Base-by-base conservation (phyloP, 2,888 invertebrate species). In the Cyclophora punctaria region DNA sequence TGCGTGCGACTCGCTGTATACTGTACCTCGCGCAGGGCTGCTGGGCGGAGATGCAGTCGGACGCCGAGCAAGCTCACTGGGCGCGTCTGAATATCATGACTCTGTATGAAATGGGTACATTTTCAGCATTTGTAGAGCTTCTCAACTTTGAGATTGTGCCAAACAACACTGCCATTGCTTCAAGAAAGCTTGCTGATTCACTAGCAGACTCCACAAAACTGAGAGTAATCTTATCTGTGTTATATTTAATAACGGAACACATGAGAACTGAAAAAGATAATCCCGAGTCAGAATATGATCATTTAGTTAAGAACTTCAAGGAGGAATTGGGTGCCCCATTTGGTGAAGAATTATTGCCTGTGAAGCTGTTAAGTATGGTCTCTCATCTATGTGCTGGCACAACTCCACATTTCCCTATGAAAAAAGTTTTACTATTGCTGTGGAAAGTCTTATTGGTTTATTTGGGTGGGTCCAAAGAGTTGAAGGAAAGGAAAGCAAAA, bases 321-420 rank as follows among this genome's bases (percentile, higher is more conserved):
- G 90, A 91, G 66, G 92, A 92, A 74, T 81, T 92, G 40, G 89
- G 90, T 55, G 78, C 80, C 60, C 88, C 83, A 2, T 82, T 83
- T 75, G 92, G 93, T 35, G 97, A 98, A 67, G 98, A 98, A 75
- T 80, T 97, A 52, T 80, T 98, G 35, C 93, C 96, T 41, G 93
- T 98, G 3, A 96, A 97, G 71, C 89, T 99, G 48, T 91, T 99
- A 53, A 94, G 96, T 58, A 98, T 99, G 98, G 96, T 99, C 35
- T 98, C 98, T 40, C 92, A 95, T 63, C 97, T 99, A 75, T 99
- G 99, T 83, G 96, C 97, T 64, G 98, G 98, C 1, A 93, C 95
- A 35, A 95, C 97, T 4, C 97, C 98, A 20, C 98, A 99, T 86
- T 99, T 98, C 84, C 99, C 99, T 3, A 98, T 99, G 93, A 98